Conservation (phyloP, 2,888 invertebrate species). For the Cetonia aurata region DNA sequence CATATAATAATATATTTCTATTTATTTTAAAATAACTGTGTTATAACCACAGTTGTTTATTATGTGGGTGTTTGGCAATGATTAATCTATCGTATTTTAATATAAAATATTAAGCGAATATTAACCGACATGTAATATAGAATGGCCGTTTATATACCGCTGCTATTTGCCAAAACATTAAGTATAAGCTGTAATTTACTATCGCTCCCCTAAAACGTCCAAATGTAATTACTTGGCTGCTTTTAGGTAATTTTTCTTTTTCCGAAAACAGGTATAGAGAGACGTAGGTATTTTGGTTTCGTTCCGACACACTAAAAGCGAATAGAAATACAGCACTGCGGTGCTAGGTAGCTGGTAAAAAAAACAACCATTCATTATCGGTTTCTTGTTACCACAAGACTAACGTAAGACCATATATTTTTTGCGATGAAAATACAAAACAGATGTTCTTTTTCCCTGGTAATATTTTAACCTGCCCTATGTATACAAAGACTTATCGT, state of each 20-base stretch:
- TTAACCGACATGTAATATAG: neutral
- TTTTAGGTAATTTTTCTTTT: constrained; percentile 43
- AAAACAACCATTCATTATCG: constrained; percentile 37
- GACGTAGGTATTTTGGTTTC: constrained; percentile 28
- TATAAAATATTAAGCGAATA: neutral
- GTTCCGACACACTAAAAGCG: constrained; percentile 21
- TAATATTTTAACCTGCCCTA: constrained; percentile 20
- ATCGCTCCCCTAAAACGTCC: constrained; percentile 31
- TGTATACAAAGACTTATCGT: too few relatives aligned
- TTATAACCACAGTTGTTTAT: too few relatives aligned
- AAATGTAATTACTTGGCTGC: constrained; percentile 41
- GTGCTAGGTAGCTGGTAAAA: constrained; percentile 3
- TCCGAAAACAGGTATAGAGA: constrained; percentile 24
- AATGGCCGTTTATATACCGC: neutral
- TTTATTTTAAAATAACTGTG: too few relatives aligned
- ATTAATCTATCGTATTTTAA: neutral
- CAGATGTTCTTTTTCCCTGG: constrained; percentile 27
- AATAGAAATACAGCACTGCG: neutral
- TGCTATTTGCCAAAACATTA: constrained; percentile 18
- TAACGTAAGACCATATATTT: constrained; percentile 22
- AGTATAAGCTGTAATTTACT: constrained; percentile 36
- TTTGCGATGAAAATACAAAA: constrained; percentile 36
- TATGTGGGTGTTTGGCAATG: too few relatives aligned
- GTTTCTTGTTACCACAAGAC: constrained; percentile 36
- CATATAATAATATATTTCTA: too few relatives aligned